Conservation (phyloP, 2,797 vertebrate genomes). For the Sebastes kiyomatsui region DNA sequence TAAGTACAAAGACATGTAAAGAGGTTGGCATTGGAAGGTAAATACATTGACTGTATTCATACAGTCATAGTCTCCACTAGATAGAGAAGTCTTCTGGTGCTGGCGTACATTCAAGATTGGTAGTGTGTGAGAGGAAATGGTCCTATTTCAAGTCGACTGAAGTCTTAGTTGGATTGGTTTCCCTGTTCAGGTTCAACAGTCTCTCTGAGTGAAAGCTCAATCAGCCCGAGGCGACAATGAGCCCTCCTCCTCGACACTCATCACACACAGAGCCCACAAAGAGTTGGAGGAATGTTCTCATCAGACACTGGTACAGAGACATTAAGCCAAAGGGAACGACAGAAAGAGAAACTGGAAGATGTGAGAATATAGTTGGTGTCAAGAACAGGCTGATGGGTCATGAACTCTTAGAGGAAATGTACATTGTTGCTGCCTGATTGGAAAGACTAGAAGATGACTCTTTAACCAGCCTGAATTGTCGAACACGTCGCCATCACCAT, state of each 20-base stretch:
- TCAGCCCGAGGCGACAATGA: constrained; percentile 22
- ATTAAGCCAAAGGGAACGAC: background rate
- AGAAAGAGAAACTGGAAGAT: background rate
- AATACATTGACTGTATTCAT: background rate
- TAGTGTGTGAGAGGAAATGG: background rate
- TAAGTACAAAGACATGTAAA: background rate
- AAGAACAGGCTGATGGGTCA: background rate
- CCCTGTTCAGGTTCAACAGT: constrained; percentile 17
- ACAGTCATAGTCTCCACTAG: background rate
- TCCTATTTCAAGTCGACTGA: constrained; percentile 2
- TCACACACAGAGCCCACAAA: constrained; percentile 8
- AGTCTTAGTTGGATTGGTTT: constrained; percentile 21
- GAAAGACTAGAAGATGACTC: background rate
- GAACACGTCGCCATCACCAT: background rate
- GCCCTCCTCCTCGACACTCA: background rate
- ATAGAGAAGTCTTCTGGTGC: background rate
- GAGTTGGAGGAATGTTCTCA: constrained; percentile 18
- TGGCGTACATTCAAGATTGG: background rate
- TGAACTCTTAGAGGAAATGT: background rate
- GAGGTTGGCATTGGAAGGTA: background rate
- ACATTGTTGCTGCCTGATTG: background rate
- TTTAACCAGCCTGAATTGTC: background rate
- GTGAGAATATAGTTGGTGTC: background rate
- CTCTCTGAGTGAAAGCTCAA: constrained; percentile 23
- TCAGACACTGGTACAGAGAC: background rate